Evolutionary conservation across 2,113 vertebrate genomes (phyloP), one percentile per base, ranked within the genome.

Genomic region (Prunella himalayana): DNA sequence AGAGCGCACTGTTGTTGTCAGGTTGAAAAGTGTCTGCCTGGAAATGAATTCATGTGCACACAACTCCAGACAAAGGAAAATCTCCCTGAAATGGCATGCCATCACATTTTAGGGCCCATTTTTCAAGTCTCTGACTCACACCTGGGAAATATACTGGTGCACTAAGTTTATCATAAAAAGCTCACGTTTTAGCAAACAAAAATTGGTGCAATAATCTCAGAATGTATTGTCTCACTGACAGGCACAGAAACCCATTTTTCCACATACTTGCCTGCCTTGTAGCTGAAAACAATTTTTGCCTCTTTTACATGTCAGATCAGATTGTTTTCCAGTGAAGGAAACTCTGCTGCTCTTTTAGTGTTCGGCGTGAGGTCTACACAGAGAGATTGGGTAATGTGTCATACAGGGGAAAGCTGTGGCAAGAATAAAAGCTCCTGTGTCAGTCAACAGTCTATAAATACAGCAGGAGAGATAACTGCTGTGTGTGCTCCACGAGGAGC

Each of bases 11-110:
- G 72, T 15, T 91, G 79, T 57, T 95, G 90, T 96, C 90, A 91
- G 66, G 63, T 91, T 95, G 93, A 96, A 94, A 92, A 95, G 87
- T 94, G 81, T 91, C 75, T 94, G 87, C 54, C 63, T 91, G 75
- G 88, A 91, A 96, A 96, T 77, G 78, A 95, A 95, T 95, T 91
- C 92, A 54, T 60, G 71, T 2, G 7, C 89, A 93, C 82, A 95
- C 75, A 63, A 44, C 28, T 51, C 68, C 75, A 94, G 84, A 96
- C 93, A 95, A 95, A 95, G 70, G 94, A 76, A 89, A 95, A 94
- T 83, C 59, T 95, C 33, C 54, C 84, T 73, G 54, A 93, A 95
- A 96, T 91, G 57, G 39, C 82, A 83, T 35, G 42, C 78, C 78
- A 93, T 91, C 93, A 85, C 75, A 90, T 82, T 91, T 93, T 88